These are phyloP conservation scores for Mystacornis crossleyi DNA, from an alignment of 2,113 vertebrate genomes.

Conservation along the genomic window DNA sequence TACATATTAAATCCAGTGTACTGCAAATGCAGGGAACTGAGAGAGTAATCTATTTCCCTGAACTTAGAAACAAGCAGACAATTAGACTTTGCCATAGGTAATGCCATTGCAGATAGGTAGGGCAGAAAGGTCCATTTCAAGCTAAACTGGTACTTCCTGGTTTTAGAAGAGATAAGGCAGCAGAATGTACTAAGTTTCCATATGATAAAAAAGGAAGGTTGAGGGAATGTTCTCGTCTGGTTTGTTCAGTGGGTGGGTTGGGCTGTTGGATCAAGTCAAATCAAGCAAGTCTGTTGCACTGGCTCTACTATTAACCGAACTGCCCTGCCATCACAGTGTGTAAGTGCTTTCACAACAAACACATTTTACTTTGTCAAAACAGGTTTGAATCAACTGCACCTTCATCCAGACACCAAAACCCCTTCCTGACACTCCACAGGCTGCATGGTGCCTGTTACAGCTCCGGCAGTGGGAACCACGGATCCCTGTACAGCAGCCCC, in stretches of 20 bases:
- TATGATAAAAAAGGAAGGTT: not conserved
- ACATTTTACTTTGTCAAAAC: not conserved
- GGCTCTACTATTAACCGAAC: not conserved
- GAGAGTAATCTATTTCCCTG: not conserved
- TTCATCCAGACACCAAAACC: not conserved
- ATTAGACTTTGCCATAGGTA: not conserved
- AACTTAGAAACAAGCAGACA: not conserved
- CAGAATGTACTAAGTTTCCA: not conserved
- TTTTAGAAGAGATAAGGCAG: not conserved
- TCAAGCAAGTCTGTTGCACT: not conserved
- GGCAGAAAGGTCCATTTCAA: not conserved
- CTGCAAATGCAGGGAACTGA: not conserved
- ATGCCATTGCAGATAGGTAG: not conserved
- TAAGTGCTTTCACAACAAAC: not conserved
- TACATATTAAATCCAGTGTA: not conserved
- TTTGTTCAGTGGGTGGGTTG: not conserved
- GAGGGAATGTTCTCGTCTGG: not conserved
- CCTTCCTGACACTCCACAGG: accelerated
- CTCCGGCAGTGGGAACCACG: accelerated
- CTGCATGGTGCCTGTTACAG: accelerated
- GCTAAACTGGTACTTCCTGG: not conserved
- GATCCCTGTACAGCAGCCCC: accelerated
- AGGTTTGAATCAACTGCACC: not conserved
- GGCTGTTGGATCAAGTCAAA: not conserved
- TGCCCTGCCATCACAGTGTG: not conserved